A percentile compares a stretch with the other conserved stretches of the same genome.
Conservation (phyloP, 1,140 invertebrate genomes). For the Caenorhabditis elegans region WBcel235 BX284606.5:8301001-8301500, state of each 20-base stretch:
- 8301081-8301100: background rate
- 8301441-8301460: conserved; percentile 56
- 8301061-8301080: conserved; percentile 67
- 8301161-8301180: conserved; percentile 69
- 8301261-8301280: background rate
- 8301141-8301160: conserved; percentile 70
- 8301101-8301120: conserved; percentile 66
- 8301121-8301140: conserved; percentile 69
- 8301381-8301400: conserved; percentile 22
- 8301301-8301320: conserved; percentile 68
- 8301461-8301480: conserved; percentile 63
- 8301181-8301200: conserved; percentile 67
- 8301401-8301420: conserved; percentile 14
- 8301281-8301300: conserved; percentile 69
- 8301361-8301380: conserved; percentile 3
- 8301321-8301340: conserved; percentile 70
- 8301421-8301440: conserved; percentile 63
- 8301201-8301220: background rate
- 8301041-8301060: conserved; percentile 67
- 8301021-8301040: conserved; percentile 67
- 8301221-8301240: background rate
- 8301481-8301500: conserved; percentile 64
- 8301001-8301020: conserved; percentile 68
- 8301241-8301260: background rate
- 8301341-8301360: conserved; percentile 50